Percentiles rank a stretch among this genome's conserved stretches.
phyloP scores from a whole-genome alignment of 1,140 invertebrate species.

The Pseudomyrmex gracilis region DNA sequence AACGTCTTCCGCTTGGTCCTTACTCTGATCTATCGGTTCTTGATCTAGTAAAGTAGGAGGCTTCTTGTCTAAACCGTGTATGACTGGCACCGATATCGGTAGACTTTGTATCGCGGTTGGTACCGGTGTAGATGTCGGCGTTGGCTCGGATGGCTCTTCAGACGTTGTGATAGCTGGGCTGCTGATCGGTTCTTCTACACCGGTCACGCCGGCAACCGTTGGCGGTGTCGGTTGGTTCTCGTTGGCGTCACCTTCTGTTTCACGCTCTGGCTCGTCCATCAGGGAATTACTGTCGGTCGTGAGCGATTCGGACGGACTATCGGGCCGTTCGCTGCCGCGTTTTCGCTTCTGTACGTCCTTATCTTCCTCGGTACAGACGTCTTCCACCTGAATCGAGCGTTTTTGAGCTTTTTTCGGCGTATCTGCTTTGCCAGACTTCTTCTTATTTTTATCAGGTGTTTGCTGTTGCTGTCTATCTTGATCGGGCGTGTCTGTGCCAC shows the following conservation, averaged over 20 bases:
- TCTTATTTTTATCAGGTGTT: slow-evolving; percentile 87
- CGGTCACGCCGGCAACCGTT: slow-evolving; percentile 76
- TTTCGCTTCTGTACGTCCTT: slow-evolving; percentile 91
- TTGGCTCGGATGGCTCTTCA: slow-evolving; percentile 84
- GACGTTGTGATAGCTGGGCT: slow-evolving; percentile 78
- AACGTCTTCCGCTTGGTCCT: slow-evolving; percentile 58
- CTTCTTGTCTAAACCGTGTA: slow-evolving; percentile 82
- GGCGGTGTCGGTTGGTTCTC: slow-evolving; percentile 87
- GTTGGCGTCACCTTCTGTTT: slow-evolving; percentile 83
- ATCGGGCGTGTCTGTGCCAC: slow-evolving; percentile 91
- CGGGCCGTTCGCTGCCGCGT: slow-evolving; percentile 86
- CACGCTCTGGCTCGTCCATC: slow-evolving; percentile 90
- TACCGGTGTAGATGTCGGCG: slow-evolving; percentile 77
- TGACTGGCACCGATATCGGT: slow-evolving; percentile 83
- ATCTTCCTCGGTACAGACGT: slow-evolving; percentile 86
- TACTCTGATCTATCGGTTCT: slow-evolving; percentile 78
- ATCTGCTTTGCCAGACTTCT: slow-evolving; percentile 89
- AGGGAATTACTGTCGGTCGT: slow-evolving; percentile 93
- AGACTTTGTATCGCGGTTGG: slow-evolving; percentile 77
- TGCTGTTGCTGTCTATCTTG: slow-evolving; percentile 86
- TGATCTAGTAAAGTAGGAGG: slow-evolving; percentile 61
- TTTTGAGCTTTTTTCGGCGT: slow-evolving; percentile 91
- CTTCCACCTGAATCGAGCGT: slow-evolving; percentile 86
- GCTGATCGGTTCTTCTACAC: slow-evolving; percentile 75
- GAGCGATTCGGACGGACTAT: slow-evolving; percentile 92